Evolutionary conservation across 2,797 vertebrate species (phyloP), one percentile per base, ranked within the genome.

Genomic region (Fundulus diaphanus): DNA sequence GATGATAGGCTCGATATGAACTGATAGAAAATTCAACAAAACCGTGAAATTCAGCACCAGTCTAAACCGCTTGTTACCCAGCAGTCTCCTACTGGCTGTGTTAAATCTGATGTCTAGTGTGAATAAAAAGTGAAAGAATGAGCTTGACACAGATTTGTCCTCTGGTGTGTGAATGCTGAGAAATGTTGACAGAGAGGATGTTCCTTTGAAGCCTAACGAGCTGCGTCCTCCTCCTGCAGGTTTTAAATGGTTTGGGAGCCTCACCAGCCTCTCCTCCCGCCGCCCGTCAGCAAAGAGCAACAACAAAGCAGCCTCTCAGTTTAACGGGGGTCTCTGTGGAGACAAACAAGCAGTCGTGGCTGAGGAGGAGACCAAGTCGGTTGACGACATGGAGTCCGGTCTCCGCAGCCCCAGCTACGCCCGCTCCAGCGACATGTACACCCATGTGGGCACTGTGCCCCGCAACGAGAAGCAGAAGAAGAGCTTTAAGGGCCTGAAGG

Each of bases 381-480:
- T 94, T 73, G 96, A 97, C 29, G 96, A 97, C 84, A 88, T 96
- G 90, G 87, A 89, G 73, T 1, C 79, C 69, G n/a, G 95, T 67
- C 88, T 92, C 71, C 95, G 85, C 82, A 94, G 92, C 44, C 89
- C 94, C 0, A 40, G 87, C 1, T 97, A 97, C 0, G 96, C 94
- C 70, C 83, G 92, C 9, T 97, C 96, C 0, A 94, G 88, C 0
- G 95, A 97, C 85, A 97, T 97, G 96, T 96, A 96, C 90, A 96
- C 96, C 54, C 96, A 97, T 56, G 96, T 96, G 91, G 97, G 96
- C 57, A 98, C 97, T 1, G 94, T 96, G 94, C 96, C 96, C n/a
- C 95, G 97, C 69, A 85, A 82, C 59, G 80, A 79, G 68, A 48
- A 52, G 59, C 66, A 87, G 78, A 86, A 68, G 67, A 89, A 73